Percentiles rank a stretch among this genome's conserved stretches.
These are phyloP conservation scores for Drosophila anceps DNA, from an alignment of 2,888 invertebrate species.

Conservation along the genomic window DNA sequence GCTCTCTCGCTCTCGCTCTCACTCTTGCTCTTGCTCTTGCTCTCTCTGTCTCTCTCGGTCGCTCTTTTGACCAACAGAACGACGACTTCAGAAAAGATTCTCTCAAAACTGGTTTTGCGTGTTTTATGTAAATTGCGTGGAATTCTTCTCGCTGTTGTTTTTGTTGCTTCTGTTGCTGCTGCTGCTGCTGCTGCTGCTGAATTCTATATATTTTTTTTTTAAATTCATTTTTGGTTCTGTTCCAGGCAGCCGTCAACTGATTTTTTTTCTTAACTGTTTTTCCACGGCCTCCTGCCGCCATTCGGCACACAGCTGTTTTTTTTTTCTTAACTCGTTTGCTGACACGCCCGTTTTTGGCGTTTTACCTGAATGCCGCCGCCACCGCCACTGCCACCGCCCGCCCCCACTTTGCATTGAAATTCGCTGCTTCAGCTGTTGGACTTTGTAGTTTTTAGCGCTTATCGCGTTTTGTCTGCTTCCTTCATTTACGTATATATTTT, in stretches of 20 bases:
- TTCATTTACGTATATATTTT: not conserved
- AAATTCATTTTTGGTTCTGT: slow-evolving; percentile 31
- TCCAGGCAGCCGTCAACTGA: slow-evolving; percentile 31
- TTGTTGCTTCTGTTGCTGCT: slow-evolving; percentile 17
- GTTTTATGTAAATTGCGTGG: slow-evolving; percentile 83
- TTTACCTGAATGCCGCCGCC: slow-evolving; percentile 31
- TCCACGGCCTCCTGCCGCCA: slow-evolving; percentile 50
- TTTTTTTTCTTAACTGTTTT: slow-evolving; percentile 47
- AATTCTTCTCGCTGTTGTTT: slow-evolving; percentile 48
- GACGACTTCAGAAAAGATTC: slow-evolving; percentile 46
- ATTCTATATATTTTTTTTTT: slow-evolving; percentile 9
- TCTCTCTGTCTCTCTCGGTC: not conserved
- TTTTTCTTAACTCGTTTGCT: slow-evolving; percentile 15
- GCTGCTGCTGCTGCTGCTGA: slow-evolving; percentile 17
- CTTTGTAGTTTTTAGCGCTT: slow-evolving; percentile 33
- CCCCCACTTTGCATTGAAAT: slow-evolving; percentile 13
- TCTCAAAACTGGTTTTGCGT: slow-evolving; percentile 79
- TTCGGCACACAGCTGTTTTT: slow-evolving; percentile 48
- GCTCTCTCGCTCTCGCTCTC: slow-evolving; percentile 1
- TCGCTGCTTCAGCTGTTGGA: slow-evolving; percentile 41
- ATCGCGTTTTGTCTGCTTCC: slow-evolving; percentile 17
- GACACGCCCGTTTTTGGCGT: slow-evolving; percentile 50
- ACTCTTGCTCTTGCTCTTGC: slow-evolving; percentile 4
- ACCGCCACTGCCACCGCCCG: not conserved
- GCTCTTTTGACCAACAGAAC: slow-evolving; percentile 49